A percentile compares a stretch with the other conserved stretches of the same genome.
Conservation (phyloP, 1,140 invertebrate species). For the Drepana arcuata region DNA sequence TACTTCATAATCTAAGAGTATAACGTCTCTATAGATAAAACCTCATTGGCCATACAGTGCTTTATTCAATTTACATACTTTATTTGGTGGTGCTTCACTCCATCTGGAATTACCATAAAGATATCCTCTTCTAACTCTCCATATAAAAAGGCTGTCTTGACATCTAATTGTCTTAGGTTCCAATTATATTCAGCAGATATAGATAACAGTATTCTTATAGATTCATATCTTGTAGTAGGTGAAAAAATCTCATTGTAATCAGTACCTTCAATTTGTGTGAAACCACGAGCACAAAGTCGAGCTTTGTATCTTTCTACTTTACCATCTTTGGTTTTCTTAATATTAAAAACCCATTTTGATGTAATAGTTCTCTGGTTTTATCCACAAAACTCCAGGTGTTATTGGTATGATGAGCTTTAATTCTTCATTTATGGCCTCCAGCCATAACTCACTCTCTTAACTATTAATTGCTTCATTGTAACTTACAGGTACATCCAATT, state of each 20-base stretch:
- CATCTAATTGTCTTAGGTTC: constrained; percentile 52
- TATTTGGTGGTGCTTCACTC: constrained; percentile 5
- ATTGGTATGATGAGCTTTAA: constrained; percentile 14
- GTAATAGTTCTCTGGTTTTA: constrained; percentile 12
- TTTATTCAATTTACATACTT: constrained; percentile 19
- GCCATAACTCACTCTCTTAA: constrained; percentile 6
- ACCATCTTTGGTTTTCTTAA: constrained; percentile 8
- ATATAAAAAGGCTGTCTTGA: constrained; percentile 61
- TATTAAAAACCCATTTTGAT: constrained; percentile 15
- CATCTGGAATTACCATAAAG: constrained; percentile 42
- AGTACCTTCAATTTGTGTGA: too few species aligned
- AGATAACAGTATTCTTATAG: constrained; percentile 49
- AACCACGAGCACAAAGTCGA: constrained; percentile 13
- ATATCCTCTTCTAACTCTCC: constrained; percentile 38
- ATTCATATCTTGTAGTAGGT: constrained; percentile 38
- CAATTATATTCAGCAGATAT: constrained; percentile 38
- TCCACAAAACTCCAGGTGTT: constrained; percentile 19
- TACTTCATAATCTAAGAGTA: too few species aligned
- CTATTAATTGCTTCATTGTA: constrained; percentile 8
- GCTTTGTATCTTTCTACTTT: constrained; percentile 10
- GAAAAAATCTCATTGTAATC: constrained; percentile 56
- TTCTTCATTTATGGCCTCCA: constrained; percentile 12
- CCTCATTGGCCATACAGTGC: constrained; percentile 26
- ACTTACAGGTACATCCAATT: constrained; percentile 4
- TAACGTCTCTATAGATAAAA: too few species aligned